phyloP scores from a whole-genome alignment of 2,888 invertebrate species.

The Bombyx huttoni region DNA sequence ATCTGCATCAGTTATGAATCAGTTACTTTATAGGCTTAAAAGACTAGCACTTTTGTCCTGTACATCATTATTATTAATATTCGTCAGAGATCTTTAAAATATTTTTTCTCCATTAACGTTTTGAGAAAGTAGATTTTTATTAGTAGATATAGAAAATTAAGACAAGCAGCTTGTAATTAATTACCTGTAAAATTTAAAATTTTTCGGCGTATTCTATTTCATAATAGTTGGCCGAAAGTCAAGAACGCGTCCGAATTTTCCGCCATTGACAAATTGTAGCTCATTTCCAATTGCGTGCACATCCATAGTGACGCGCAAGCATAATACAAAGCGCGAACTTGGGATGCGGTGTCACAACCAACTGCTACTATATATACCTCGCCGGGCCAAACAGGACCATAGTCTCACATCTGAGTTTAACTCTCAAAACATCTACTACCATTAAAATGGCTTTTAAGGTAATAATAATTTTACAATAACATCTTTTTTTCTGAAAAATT shows the following conservation, averaged over 20 bases:
- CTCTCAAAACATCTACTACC: slow-evolving; percentile 33
- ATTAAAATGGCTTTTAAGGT: slow-evolving; percentile 63
- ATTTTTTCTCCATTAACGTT: no score
- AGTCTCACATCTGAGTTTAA: slow-evolving; percentile 48
- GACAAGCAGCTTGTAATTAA: no score
- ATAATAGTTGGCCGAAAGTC: slow-evolving; percentile 56
- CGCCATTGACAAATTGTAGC: slow-evolving; percentile 59
- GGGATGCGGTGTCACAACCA: slow-evolving; percentile 49
- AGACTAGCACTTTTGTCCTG: no score
- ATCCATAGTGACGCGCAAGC: slow-evolving; percentile 48
- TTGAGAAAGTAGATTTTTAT: no score
- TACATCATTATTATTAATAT: no score
- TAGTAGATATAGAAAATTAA: no score
- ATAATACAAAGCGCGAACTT: slow-evolving; percentile 61
- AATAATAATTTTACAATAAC: slow-evolving; percentile 15
- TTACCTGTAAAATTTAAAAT: neutral
- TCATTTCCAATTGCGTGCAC: slow-evolving; percentile 66
- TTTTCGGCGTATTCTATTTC: slow-evolving; percentile 18
- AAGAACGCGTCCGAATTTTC: slow-evolving; percentile 55
- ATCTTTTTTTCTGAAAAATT: neutral
- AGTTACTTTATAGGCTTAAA: no score
- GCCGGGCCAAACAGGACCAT: slow-evolving; percentile 39
- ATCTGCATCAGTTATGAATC: no score
- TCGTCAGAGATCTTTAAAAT: no score
- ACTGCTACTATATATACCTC: slow-evolving; percentile 48